These are phyloP conservation scores for Brachirus orientalis DNA, from an alignment of 2,113 vertebrate species.

Conservation along the genomic window DNA sequence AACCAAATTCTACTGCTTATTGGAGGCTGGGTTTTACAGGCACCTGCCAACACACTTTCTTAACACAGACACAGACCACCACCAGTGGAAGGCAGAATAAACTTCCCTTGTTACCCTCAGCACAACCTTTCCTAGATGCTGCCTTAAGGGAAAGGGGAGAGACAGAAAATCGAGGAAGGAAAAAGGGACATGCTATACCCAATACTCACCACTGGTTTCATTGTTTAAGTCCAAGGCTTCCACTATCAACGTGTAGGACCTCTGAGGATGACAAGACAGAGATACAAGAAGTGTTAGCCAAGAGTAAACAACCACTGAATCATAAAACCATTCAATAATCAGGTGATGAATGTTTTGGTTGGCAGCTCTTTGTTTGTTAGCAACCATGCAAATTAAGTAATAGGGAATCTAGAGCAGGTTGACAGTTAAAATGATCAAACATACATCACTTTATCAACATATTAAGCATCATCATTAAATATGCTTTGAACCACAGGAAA, in stretches of 20 bases:
- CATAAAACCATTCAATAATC: not conserved
- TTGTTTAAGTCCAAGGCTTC: slow-evolving; percentile 97
- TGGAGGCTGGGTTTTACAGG: slow-evolving; percentile 31
- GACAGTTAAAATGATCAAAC: slow-evolving; percentile 2
- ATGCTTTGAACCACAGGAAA: not conserved
- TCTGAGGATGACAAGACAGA: slow-evolving; percentile 84
- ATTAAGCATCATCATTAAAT: not conserved
- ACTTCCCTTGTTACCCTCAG: slow-evolving; percentile 70
- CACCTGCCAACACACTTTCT: slow-evolving; percentile 79
- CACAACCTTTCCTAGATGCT: slow-evolving; percentile 44
- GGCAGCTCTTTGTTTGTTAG: not conserved
- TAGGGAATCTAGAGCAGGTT: not conserved
- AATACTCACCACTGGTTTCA: slow-evolving; percentile 88
- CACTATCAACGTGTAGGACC: slow-evolving; percentile 96
- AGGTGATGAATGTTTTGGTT: not conserved
- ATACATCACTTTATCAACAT: not conserved
- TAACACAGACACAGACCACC: slow-evolving; percentile 39
- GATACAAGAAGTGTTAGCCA: slow-evolving; percentile 53
- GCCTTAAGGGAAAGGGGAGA: slow-evolving; percentile 7
- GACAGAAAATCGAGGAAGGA: not conserved
- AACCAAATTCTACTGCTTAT: too few relatives aligned
- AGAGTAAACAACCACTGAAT: slow-evolving; percentile 11
- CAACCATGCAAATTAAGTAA: slow-evolving; percentile 13
- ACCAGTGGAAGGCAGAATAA: slow-evolving; percentile 57
- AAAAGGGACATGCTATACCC: slow-evolving; percentile 49